A percentile compares a stretch with the other conserved stretches of the same genome.
Conservation (phyloP, 2,113 vertebrate genomes). For the Pseudopipra pipra region DNA sequence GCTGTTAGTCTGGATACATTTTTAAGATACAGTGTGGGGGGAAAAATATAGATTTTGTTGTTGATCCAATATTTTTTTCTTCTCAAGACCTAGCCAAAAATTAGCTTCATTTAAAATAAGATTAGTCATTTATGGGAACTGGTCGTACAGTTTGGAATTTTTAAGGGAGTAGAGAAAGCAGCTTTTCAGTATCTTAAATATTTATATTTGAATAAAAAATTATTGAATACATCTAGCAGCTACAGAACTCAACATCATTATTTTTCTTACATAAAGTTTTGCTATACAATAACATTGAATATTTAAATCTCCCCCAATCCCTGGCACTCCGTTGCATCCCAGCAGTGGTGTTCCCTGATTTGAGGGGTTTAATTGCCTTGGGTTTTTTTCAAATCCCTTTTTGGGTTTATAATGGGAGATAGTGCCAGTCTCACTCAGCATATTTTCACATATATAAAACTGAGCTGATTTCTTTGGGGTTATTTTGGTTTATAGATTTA, state of each 20-base stretch:
- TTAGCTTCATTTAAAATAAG: conserved; percentile 58
- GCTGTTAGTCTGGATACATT: conserved; percentile 54
- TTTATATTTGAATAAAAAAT: conserved; percentile 40
- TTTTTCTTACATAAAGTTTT: conserved; percentile 31
- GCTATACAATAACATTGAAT: neutral
- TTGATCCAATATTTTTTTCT: conserved; percentile 46
- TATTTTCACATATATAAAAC: conserved; percentile 37
- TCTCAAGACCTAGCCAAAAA: conserved; percentile 50
- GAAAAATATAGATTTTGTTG: conserved; percentile 50
- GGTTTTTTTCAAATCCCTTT: neutral
- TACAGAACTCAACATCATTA: neutral
- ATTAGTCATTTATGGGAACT: conserved; percentile 65
- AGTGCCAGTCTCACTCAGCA: neutral
- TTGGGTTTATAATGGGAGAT: neutral
- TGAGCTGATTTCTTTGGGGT: neutral
- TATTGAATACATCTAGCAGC: neutral
- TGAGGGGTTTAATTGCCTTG: neutral
- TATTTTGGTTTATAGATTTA: neutral
- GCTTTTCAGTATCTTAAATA: conserved; percentile 57
- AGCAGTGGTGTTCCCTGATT: neutral
- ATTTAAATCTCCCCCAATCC: neutral
- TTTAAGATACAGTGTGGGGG: conserved; percentile 36
- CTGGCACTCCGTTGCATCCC: neutral
- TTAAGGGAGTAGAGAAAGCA: conserved; percentile 40
- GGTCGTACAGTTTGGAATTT: conserved; percentile 27